Base-by-base conservation (phyloP, 2,888 invertebrate genomes). In the Parnassius apollo region DNA sequence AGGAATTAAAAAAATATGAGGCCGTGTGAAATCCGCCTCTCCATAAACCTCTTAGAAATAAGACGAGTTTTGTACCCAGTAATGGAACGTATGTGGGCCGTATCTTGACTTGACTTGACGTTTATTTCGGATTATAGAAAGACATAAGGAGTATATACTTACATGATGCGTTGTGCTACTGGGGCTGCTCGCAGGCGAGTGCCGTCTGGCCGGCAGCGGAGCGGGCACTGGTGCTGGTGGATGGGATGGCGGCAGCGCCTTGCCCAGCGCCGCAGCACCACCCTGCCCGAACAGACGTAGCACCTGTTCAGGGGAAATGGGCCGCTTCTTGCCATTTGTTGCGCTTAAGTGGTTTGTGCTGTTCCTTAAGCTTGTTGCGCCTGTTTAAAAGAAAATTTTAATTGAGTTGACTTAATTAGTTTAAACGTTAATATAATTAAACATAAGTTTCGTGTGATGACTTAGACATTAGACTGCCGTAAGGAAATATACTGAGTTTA, bases 261-360 rank as follows among this genome's bases (percentile, higher is more conserved):
- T 91, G 72, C 91, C 91, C 65, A 91, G 78, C 68, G 91, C 90
- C 55, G 91, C 89, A 12, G 91, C 86, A 11, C 90, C 90, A 22
- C 91, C 91, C 72, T 92, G 92, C 67, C 94, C 94, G 74, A 94
- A 94, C 80, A 94, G 83, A 82, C 95, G 93, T 75, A 95, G 87
- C 76, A 95, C 95, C 91, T 97, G 96, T 91, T 97, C 97, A 67
- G 97, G 97, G 56, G 96, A 96, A 71, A 97, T 96, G 67, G 96
- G 95, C 66, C 95, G 92, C 83, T 96, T 96, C 88, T 95, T 96
- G 81, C 93, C 93, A 80, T 94, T 93, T 93, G 92, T 62, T 50
- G 92, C 92, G 75, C 93, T 93, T 73, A 93, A 85, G 77, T 93
- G 93, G 69, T 85, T 90, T 56, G 88, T 87, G 71, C 91, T 91